A percentile compares a stretch with the other conserved stretches of the same genome.
Evolutionary conservation across 2,797 vertebrate species (phyloP).

Genomic region (Danio aesculapii): DNA sequence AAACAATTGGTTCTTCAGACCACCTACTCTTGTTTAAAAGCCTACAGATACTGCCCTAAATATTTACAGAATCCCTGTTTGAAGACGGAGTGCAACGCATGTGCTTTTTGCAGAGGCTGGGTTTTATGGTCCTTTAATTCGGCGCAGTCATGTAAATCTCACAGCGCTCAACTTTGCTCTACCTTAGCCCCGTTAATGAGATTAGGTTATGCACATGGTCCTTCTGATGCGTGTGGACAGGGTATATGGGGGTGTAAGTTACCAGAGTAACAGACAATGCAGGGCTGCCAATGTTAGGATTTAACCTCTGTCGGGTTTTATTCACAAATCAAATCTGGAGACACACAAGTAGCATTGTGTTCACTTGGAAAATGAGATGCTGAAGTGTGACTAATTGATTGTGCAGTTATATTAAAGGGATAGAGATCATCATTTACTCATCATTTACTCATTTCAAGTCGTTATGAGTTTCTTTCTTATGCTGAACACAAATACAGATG

Average conservation of each 20-base stretch:
- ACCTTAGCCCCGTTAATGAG: conserved; percentile 77
- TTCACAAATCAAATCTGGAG: conserved; percentile 41
- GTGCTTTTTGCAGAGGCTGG: conserved; percentile 69
- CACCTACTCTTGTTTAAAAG: conserved; percentile 58
- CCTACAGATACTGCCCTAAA: conserved; percentile 51
- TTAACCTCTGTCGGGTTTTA: conserved; percentile 55
- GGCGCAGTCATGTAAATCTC: conserved; percentile 70
- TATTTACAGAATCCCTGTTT: conserved; percentile 59
- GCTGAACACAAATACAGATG: too few species aligned
- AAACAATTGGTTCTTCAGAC: conserved; percentile 50
- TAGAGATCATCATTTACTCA: too few species aligned
- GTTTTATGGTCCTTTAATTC: conserved; percentile 72
- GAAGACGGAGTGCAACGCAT: conserved; percentile 59
- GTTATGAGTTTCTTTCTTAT: too few species aligned
- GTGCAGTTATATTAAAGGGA: too few species aligned
- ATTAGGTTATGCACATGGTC: conserved; percentile 77
- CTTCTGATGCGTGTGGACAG: conserved; percentile 79
- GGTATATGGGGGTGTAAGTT: conserved; percentile 69
- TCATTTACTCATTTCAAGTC: too few species aligned
- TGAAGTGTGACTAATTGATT: neutral
- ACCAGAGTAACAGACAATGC: conserved; percentile 65
- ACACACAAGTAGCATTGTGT: conserved; percentile 5
- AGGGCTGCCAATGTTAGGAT: conserved; percentile 65
- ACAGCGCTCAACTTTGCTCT: conserved; percentile 62
- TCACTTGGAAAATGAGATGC: neutral